Base-by-base conservation (phyloP, 2,888 invertebrate genomes). In the Adelognathus sp. region DNA sequence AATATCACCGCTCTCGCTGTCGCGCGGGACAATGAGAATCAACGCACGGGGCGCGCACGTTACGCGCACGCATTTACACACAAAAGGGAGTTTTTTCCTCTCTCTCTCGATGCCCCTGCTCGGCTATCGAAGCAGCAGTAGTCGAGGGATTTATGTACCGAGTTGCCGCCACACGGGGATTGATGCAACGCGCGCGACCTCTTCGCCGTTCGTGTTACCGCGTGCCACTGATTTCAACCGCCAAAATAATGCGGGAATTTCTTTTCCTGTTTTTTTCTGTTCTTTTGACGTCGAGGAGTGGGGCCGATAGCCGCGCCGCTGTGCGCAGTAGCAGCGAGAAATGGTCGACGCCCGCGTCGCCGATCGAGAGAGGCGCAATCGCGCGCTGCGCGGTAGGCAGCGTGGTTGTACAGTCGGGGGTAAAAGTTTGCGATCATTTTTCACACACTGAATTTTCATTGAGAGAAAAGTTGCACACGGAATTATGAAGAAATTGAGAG, bases 181-280 rank as follows among this genome's bases (percentile, higher is more conserved):
- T n/a, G n/a, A n/a, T n/a, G 54, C 64, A 52, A 39, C 75, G 64
- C 78, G 72, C 41, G 70, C 73, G 71, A 81, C 77, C 71, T 79
- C 73, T 69, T 58, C 54, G 33, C 73, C 69, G 73, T 78, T 73
- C 76, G 76, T 77, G 81, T 66, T 83, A 87, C 88, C 90, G 90
- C 90, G 89, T 90, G 90, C 88, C 87, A 88, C 90, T 88, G 85
- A 87, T 86, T n/a, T 88, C 85, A 90, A 90, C 90, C 91, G 91
- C 91, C 91, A 91, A 91, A 90, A 90, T 86, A 86, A 72, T 80
- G 79, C 69, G 63, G 27, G 63, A 41, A n/a, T n/a, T n/a, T n/a
- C n/a, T n/a, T n/a, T n/a, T n/a, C n/a, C n/a, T n/a, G n/a, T n/a
- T n/a, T n/a, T n/a, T n/a, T n/a, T n/a, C n/a, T n/a, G n/a, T n/a